Base-by-base conservation (phyloP, 2,888 invertebrate genomes). In the Morpho achilles region DNA sequence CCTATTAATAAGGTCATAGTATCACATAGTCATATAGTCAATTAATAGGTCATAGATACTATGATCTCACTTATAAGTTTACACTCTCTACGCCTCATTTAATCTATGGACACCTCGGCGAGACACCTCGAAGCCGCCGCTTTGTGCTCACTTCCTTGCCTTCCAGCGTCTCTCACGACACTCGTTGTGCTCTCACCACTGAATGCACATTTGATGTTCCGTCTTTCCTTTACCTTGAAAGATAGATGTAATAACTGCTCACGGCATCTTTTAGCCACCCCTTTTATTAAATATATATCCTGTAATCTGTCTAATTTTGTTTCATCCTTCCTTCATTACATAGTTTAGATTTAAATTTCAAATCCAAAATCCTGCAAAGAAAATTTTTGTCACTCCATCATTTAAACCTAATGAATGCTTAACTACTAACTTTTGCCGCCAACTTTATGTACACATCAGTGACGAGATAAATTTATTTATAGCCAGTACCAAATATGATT, bases 191-290 rank as follows among this genome's bases (percentile, higher is more conserved):
- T 69, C 59, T 68, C 67, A 66, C 63, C 69, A 68, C 65, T 77
- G 77, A 80, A 80, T 77, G 79, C 79, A 80, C 78, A 77, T 77
- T 78, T 74, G 75, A 77, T 72, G 74, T 71, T 72, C 69, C 70
- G 63, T 59, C 54, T 54, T 66, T 44, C 55, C 44, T 55, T 50
- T 44, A 39, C 49, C 44, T 16, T 44, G 44, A 23, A 16, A 66
- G 63, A 65, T 64, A 61, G 60, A 59, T 52, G 60, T 61, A 63
- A 66, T 66, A 61, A 61, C 61, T 60, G 57, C 63, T 63, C 48
- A 56, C 61, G 54, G 51, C 54, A 56, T 56, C 56, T 61, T 56
- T 47, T 45, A 49, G 50, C 50, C 43, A 39, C 39, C 49, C 58
- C 52, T 51, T 48, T 62, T 59, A 62, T 54, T 54, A 59, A 45